Conservation (phyloP, 2,888 invertebrate species). For the Drosophila pseudotalamancana region DNA sequence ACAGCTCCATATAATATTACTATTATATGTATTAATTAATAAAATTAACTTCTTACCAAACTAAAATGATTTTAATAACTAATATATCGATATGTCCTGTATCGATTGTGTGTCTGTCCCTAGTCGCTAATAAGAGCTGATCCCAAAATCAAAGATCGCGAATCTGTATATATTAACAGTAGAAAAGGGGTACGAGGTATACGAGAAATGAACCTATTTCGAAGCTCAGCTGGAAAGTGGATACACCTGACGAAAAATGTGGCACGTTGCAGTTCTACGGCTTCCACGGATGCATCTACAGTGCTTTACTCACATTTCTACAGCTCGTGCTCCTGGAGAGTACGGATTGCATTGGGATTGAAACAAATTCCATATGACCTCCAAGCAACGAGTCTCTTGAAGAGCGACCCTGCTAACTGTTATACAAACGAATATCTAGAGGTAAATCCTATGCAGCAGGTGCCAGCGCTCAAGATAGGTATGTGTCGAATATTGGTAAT, state of each 20-base stretch:
- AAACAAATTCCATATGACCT: constrained; percentile 98
- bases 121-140: neutral
- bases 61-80: neutral
- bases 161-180: no score
- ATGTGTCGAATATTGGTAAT: constrained; percentile 62
- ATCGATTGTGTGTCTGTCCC: constrained; percentile 38
- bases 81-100: neutral
- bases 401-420: constrained; percentile 88
- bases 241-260: neutral
- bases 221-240: neutral
- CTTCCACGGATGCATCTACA: constrained; percentile 85
- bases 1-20: constrained; percentile 69
- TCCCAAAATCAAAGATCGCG: no score
- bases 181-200: no score
- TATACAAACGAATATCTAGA: constrained; percentile 92
- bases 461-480: constrained; percentile 95
- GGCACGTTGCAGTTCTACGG: neutral
- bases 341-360: constrained; percentile 94
- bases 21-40: constrained; percentile 38
- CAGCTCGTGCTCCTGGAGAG: constrained; percentile 97
- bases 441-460: constrained; percentile 97
- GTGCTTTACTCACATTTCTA: constrained; percentile 96
- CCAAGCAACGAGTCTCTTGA: constrained; percentile 90
- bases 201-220: constrained; percentile 21
- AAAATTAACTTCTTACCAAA: constrained; percentile 65